phyloP scores from a whole-genome alignment of 2,113 vertebrate species.

The Melanotaenia duboulayi region DNA sequence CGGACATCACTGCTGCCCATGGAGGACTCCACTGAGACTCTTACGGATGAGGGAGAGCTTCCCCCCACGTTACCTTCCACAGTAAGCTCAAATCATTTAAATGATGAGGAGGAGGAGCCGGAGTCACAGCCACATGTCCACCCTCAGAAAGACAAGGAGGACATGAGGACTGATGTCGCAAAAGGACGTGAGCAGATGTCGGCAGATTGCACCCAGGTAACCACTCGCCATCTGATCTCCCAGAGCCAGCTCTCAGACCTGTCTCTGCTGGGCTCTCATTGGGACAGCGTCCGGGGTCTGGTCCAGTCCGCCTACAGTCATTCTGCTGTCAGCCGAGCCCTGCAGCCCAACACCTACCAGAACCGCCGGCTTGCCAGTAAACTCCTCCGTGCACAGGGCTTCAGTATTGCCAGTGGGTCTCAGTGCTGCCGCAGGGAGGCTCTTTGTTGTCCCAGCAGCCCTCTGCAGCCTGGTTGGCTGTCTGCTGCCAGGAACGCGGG shows the following conservation, averaged over 20 bases:
- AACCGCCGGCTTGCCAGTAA: constrained; percentile 85
- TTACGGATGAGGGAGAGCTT: constrained; percentile 72
- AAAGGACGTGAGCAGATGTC: constrained; percentile 43
- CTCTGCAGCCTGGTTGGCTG: constrained; percentile 69
- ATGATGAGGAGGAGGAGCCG: constrained; percentile 42
- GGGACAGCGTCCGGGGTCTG: constrained; percentile 94
- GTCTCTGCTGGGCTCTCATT: constrained; percentile 89
- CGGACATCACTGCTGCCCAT: constrained; percentile 51
- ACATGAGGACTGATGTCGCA: constrained; percentile 42
- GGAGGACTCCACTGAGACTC: constrained; percentile 83
- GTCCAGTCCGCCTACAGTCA: constrained; percentile 86
- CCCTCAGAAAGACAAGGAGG: constrained; percentile 50
- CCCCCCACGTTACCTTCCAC: constrained; percentile 1
- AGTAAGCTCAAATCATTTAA: constrained; percentile 5
- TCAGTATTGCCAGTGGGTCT: constrained; percentile 78
- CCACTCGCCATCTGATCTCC: constrained; percentile 82
- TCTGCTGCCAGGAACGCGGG: constrained; percentile 54
- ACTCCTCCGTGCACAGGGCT: constrained; percentile 82
- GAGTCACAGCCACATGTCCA: constrained; percentile 41
- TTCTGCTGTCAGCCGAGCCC: constrained; percentile 76
- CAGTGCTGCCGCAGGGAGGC: constrained; percentile 83
- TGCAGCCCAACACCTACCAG: constrained; percentile 86
- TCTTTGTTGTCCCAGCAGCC: constrained; percentile 67
- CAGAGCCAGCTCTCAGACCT: constrained; percentile 91
- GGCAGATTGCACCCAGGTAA: constrained; percentile 74